Percentiles rank a stretch among this genome's conserved stretches.
phyloP scores from a whole-genome alignment of 2,888 invertebrate genomes.

The Volucella bombylans region DNA sequence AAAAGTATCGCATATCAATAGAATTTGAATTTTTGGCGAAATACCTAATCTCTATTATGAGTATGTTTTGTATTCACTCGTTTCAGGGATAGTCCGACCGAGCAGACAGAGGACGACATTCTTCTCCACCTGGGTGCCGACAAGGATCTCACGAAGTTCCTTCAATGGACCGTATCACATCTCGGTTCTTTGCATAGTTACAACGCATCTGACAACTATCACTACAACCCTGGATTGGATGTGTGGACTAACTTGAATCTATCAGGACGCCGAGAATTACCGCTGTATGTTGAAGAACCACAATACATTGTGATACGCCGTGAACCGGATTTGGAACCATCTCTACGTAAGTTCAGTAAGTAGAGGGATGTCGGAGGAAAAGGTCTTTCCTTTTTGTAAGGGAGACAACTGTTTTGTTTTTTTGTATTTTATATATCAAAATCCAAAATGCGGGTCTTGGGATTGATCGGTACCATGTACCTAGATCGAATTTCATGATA shows the following conservation, averaged over 20 bases:
- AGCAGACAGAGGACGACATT: slow-evolving; percentile 75
- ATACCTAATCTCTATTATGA: slow-evolving; percentile 18
- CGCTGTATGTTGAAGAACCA: slow-evolving; percentile 81
- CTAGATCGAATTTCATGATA: slow-evolving; percentile 72
- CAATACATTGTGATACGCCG: slow-evolving; percentile 79
- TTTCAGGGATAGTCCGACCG: too few species aligned
- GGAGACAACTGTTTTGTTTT: slow-evolving; percentile 46
- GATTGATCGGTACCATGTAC: slow-evolving; percentile 55
- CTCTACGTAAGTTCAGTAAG: slow-evolving; percentile 74
- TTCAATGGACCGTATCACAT: slow-evolving; percentile 79
- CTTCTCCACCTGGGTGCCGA: slow-evolving; percentile 79
- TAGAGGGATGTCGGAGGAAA: slow-evolving; percentile 1
- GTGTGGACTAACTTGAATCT: slow-evolving; percentile 80
- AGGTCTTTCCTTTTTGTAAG: too few species aligned
- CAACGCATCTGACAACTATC: slow-evolving; percentile 76
- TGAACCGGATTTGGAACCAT: slow-evolving; percentile 74
- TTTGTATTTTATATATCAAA: background rate
- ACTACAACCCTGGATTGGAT: slow-evolving; percentile 77
- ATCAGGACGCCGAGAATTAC: slow-evolving; percentile 80
- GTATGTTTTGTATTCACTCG: too few species aligned
- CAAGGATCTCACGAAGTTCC: slow-evolving; percentile 79
- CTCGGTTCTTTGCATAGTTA: slow-evolving; percentile 77
- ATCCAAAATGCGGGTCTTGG: slow-evolving; percentile 72
- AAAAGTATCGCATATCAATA: slow-evolving; percentile 65
- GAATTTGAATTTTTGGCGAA: slow-evolving; percentile 41